phyloP scores from a whole-genome alignment of 2,113 vertebrate species.

The Daboia siamensis region DNA sequence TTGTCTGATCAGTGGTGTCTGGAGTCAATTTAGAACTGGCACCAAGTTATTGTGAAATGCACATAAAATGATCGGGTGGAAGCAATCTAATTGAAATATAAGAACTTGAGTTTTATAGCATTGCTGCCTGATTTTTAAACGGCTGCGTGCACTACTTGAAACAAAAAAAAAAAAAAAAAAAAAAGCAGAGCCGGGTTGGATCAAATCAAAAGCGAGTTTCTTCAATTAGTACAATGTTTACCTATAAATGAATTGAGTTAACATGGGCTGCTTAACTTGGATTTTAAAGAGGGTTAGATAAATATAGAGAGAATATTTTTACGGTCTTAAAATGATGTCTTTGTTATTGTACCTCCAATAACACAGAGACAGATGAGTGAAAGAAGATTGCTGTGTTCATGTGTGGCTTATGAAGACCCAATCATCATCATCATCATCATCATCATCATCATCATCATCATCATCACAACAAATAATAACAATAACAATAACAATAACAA shows the following conservation, averaged over 20 bases:
- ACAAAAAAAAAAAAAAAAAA: neutral
- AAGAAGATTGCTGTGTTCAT: too few species aligned
- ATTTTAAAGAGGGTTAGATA: neutral
- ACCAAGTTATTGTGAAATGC: neutral
- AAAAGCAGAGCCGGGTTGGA: neutral
- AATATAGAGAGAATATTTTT: neutral
- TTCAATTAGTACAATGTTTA: neutral
- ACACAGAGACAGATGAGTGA: neutral
- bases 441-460: too few species aligned
- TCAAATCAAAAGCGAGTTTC: neutral
- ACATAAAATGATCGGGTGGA: neutral
- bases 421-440: too few species aligned
- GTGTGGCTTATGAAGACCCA: too few species aligned
- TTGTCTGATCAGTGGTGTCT: neutral
- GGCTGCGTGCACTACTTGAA: neutral
- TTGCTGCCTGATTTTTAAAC: neutral
- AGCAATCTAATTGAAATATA: neutral
- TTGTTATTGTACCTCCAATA: neutral
- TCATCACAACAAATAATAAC: too few species aligned
- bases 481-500: too few species aligned
- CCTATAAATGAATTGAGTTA: neutral
- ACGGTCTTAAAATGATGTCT: neutral
- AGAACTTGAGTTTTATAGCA: neutral
- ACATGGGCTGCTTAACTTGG: neutral
- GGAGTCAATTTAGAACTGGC: neutral